Percentiles rank a stretch among this genome's conserved stretches.
Evolutionary conservation across 2,113 vertebrate genomes (phyloP).

Genomic region (Ahaetulla prasina): DNA sequence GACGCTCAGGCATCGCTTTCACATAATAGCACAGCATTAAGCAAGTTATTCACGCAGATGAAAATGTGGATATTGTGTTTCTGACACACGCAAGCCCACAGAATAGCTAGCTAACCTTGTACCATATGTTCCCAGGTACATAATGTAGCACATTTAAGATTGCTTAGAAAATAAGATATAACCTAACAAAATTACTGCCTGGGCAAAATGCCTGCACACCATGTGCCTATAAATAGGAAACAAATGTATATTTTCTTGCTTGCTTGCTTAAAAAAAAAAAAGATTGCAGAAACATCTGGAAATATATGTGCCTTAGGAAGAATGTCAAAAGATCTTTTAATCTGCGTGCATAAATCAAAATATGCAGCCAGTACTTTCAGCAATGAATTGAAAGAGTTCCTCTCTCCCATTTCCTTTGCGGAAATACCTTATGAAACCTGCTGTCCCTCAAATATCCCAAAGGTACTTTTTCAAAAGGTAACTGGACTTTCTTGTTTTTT

Average conservation of each 20-base stretch:
- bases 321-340: not conserved
- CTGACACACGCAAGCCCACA: not conserved
- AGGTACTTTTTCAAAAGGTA: not conserved
- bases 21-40: not conserved
- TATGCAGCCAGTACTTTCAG: not conserved
- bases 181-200: not conserved
- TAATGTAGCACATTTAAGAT: not conserved
- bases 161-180: not conserved
- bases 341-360: not conserved
- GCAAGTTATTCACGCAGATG: not conserved
- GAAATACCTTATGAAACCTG: not conserved
- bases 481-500: not conserved
- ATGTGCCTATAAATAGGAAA: not conserved
- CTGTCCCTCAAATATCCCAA: not conserved
- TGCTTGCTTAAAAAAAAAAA: not conserved
- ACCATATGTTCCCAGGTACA: not conserved
- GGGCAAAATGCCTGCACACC: not conserved
- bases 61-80: not conserved
- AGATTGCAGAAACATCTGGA: not conserved
- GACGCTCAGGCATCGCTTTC: not conserved
- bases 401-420: not conserved
- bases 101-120: not conserved
- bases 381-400: not conserved
- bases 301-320: not conserved
- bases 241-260: not conserved